Evolutionary conservation across 2,113 vertebrate genomes (phyloP).

Genomic region (Mastomys natalensis): DNA sequence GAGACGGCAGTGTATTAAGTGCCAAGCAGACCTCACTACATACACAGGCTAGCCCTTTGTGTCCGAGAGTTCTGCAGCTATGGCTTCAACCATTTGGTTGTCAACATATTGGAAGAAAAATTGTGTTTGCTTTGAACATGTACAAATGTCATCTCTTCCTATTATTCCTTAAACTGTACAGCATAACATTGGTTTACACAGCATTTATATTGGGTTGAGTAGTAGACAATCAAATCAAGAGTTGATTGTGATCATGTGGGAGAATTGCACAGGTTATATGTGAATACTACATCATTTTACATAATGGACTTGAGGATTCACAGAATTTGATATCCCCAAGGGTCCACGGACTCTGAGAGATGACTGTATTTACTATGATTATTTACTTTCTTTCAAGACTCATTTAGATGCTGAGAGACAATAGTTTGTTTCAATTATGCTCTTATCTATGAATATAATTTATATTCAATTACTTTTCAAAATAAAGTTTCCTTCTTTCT

Average conservation of each 20-base stretch:
- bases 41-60: background rate
- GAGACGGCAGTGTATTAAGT: background rate
- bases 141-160: background rate
- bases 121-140: background rate
- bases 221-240: background rate
- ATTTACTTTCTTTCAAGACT: slow-evolving; percentile 12
- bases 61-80: background rate
- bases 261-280: background rate
- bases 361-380: background rate
- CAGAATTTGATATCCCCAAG: background rate
- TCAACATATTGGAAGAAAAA: background rate
- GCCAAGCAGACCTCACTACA: background rate
- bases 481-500: background rate
- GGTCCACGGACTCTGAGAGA: background rate
- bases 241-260: background rate
- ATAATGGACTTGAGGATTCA: background rate
- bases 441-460: slow-evolving; percentile 1
- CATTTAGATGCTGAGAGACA: background rate
- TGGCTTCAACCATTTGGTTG: background rate
- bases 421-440: background rate
- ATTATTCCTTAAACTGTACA: background rate
- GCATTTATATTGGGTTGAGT: background rate
- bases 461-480: background rate
- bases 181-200: background rate
- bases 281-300: background rate